phyloP scores from a whole-genome alignment of 2,113 vertebrate species.

The Cichladusa arquata region DNA sequence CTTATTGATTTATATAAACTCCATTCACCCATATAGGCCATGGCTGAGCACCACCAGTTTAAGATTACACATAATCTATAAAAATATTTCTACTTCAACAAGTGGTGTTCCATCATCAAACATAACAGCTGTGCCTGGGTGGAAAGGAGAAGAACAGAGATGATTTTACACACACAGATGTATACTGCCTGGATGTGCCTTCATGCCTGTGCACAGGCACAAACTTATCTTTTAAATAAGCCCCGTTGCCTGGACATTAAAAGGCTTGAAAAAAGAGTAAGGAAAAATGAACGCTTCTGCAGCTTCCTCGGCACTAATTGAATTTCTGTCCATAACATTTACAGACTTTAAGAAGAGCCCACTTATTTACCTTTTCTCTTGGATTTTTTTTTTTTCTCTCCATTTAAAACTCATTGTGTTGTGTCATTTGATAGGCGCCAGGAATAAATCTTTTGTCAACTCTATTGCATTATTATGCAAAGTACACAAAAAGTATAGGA shows the following conservation, averaged over 20 bases:
- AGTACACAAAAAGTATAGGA: conserved; percentile 47
- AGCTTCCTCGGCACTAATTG: conserved; percentile 53
- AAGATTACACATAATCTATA: conserved; percentile 5
- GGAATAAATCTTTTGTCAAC: conserved; percentile 71
- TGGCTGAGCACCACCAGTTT: not conserved
- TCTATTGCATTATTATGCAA: conserved; percentile 72
- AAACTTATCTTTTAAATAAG: not conserved
- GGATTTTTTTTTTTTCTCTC: not conserved
- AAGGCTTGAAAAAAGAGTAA: not conserved
- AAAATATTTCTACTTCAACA: conserved; percentile 12
- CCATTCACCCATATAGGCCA: not conserved
- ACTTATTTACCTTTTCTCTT: conserved; percentile 63
- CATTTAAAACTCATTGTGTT: conserved; percentile 64
- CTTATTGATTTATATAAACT: conserved; percentile 26
- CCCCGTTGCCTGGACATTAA: not conserved
- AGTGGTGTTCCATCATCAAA: not conserved
- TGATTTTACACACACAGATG: not conserved
- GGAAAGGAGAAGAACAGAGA: not conserved
- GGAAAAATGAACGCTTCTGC: conserved; percentile 35
- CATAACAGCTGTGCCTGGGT: not conserved
- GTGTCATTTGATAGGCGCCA: conserved; percentile 60
- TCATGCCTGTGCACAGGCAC: not conserved
- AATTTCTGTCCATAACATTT: conserved; percentile 62
- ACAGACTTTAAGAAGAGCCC: conserved; percentile 37
- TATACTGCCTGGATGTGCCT: not conserved